Conservation (phyloP, 2,113 vertebrate species). For the Phrynocephalus versicolor region DNA sequence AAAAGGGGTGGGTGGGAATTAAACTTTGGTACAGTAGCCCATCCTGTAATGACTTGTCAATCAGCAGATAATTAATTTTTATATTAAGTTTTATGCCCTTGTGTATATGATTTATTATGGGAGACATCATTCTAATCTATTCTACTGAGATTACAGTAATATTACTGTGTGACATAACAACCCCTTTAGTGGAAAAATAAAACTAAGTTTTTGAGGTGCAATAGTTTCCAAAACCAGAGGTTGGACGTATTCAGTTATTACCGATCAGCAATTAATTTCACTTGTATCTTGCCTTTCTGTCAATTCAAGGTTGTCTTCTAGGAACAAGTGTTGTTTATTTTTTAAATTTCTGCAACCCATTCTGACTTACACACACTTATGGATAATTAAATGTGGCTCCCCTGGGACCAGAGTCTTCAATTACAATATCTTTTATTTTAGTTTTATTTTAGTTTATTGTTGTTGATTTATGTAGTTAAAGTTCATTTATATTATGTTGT, state of each 20-base stretch:
- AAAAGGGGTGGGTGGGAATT: conserved; percentile 27
- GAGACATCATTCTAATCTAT: conserved; percentile 53
- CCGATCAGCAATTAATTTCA: not conserved
- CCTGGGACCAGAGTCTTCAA: too few relatives aligned
- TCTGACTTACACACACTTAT: too few relatives aligned
- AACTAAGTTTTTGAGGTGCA: not conserved
- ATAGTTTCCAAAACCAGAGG: conserved; percentile 29
- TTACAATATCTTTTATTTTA: too few relatives aligned
- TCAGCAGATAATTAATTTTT: conserved; percentile 59
- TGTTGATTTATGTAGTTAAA: too few relatives aligned
- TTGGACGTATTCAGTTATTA: not conserved
- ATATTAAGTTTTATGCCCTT: conserved; percentile 39
- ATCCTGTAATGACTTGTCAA: conserved; percentile 46
- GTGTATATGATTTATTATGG: conserved; percentile 57
- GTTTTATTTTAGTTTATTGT: too few relatives aligned
- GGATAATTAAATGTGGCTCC: too few relatives aligned
- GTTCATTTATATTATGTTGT: too few relatives aligned
- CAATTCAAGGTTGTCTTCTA: too few relatives aligned
- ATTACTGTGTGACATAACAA: conserved; percentile 27
- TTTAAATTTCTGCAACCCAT: too few relatives aligned
- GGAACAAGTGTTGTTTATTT: too few relatives aligned
- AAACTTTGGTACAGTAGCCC: conserved; percentile 33
- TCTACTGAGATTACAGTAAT: conserved; percentile 36
- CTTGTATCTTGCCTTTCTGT: too few relatives aligned
- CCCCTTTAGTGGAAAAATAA: not conserved